Base-by-base conservation (phyloP, 2,888 invertebrate species). In the Caenorhabditis virilis region DNA sequence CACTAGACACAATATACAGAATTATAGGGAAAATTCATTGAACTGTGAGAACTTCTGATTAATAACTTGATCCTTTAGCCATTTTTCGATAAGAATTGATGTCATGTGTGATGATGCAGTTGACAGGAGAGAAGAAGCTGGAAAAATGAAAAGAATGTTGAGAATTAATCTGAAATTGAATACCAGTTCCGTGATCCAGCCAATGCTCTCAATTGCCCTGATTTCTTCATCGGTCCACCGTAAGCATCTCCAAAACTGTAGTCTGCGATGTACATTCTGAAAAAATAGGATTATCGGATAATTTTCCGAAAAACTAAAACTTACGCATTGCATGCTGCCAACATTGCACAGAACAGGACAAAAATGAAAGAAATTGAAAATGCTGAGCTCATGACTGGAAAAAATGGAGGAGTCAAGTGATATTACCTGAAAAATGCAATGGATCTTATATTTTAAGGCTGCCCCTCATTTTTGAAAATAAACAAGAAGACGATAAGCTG, bases 61-160 rank as follows among this genome's bases (percentile, higher is more conserved):
- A 47, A 43, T 72, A 49, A 26, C 50, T 51, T 27, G 58, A 64
- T 38, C 64, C 64, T 36, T 59, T 55, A 16, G 77, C 76, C 36
- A 74, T 55, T 56, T 73, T 74, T 16, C 74, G 69, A 53, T 76
- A 78, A 48, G 72, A 76, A 54, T 67, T 64, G 46, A 72, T 63
- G 49, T 77, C 78, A 36, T 76, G 77, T 0, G 72, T 71, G 48
- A 79, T 77, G 61, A 80, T 78, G 66, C 80, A 80, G 50, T 78
- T 78, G 61, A 80, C 77, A 6, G 80, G 80, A 25, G 78, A 79
- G 59, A 79, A 80, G 57, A 57, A 66, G 22, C 52, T 52, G 43
- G 9, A 51, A 51, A 36, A n/a, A n/a, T n/a, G n/a, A n/a, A n/a
- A n/a, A n/a, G n/a, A n/a, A n/a, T n/a, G n/a, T n/a, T n/a, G n/a